These are phyloP conservation scores for Catostomus latipinnis DNA, from an alignment of 2,797 vertebrate genomes.

Conservation along the genomic window DNA sequence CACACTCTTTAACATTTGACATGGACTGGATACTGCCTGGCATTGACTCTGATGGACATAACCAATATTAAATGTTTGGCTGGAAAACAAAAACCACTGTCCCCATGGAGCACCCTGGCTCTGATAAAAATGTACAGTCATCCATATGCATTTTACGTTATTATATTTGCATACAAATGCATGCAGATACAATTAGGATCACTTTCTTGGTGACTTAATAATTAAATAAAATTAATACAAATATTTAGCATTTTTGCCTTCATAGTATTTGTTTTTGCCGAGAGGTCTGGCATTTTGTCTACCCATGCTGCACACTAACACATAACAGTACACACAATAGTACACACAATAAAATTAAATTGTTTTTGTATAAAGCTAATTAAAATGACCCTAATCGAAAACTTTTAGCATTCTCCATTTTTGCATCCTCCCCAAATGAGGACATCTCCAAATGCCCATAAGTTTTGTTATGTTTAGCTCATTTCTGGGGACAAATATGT, in stretches of 20 bases:
- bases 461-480: no score
- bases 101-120: conserved; percentile 44
- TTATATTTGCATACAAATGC: conserved; percentile 12
- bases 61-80: conserved; percentile 74
- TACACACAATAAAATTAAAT: no score
- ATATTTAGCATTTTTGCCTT: neutral
- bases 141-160: conserved; percentile 29
- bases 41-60: conserved; percentile 71
- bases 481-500: no score
- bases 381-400: no score
- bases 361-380: no score
- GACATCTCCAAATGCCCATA: no score
- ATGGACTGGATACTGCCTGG: conserved; percentile 60
- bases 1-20: conserved; percentile 65
- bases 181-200: neutral
- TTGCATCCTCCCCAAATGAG: no score
- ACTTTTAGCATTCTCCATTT: no score
- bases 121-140: conserved; percentile 21
- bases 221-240: neutral
- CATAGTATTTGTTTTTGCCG: neutral
- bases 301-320: neutral
- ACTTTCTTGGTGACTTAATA: neutral
- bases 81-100: conserved; percentile 54
- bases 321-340: neutral
- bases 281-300: neutral